Evolutionary conservation across 2,888 invertebrate species (phyloP), one percentile per base, ranked within the genome.

Genomic region (Spodoptera littoralis): DNA sequence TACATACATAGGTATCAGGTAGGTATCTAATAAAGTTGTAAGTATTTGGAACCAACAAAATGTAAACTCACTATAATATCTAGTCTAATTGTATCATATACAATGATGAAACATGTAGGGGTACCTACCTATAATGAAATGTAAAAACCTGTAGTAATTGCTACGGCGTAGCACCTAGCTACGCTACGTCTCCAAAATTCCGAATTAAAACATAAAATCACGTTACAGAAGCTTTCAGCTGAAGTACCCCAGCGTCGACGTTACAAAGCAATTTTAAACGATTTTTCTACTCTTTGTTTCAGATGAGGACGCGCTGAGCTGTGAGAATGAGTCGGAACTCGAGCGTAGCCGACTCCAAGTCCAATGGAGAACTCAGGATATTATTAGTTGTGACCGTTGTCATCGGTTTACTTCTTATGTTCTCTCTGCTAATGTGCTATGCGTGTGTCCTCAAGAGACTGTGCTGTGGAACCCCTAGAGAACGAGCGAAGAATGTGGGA

Each of bases 401-500:
- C 48, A 94, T 96, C 41, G 96, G 96, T 8, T 90, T 96, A 45
- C 87, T 96, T 5, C 92, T 96, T 11, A 96, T 96, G 93, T 93
- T 96, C 51, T 95, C 96, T 0, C 84, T 96, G n/a, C 91, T 96
- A 0, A 92, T 96, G 84, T 96, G 96, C 84, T 96, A 96, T 85
- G 96, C 96, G 6, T 96, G 96, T 80, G 96, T 96, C 13, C 95
- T 96, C 65, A 94, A 96, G 57, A 93, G 96, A 73, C 90, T 96
- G 4, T 96, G 96, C 81, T 96, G 96, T 70, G 95, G 95, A 54
- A 91, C 92, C 27, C 83, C 95, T n/a, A 87, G 93, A 74, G 92
- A 95, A 81, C 84, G 93, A 70, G 88, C 89, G n/a, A 94, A 94
- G 74, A 85, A 92, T 61, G 76, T 89, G 76, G 88, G 92, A 12